Percentiles rank a stretch among this genome's conserved stretches.
Conservation (phyloP, 2,797 vertebrate genomes). For the Emys orbicularis region DNA sequence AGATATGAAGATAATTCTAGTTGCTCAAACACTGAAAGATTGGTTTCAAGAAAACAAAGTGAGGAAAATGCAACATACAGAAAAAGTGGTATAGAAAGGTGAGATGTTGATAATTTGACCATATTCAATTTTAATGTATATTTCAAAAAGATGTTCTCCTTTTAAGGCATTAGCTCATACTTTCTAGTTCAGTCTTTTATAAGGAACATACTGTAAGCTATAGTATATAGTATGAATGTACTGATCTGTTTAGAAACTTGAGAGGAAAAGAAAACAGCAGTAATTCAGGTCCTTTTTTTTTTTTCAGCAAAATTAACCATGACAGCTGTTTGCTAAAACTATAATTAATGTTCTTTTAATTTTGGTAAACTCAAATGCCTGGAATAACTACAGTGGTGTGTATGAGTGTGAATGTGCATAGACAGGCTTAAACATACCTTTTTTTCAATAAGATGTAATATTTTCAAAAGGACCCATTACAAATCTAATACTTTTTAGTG, state of each 20-base stretch:
- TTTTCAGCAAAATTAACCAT: neutral
- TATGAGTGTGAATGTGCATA: neutral
- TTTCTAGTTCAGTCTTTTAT: neutral
- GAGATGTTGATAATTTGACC: neutral
- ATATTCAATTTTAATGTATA: neutral
- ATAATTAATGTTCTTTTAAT: neutral
- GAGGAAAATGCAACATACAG: neutral
- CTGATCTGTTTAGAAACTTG: neutral
- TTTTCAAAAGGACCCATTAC: neutral
- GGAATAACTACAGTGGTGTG: neutral
- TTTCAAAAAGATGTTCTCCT: neutral
- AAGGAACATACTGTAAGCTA: rapidly evolving
- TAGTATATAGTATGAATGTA: neutral
- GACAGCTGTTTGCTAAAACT: neutral
- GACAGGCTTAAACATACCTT: neutral
- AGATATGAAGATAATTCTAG: neutral
- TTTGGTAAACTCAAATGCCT: neutral
- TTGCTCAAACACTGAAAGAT: neutral
- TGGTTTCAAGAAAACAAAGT: neutral
- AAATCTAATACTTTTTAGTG: neutral
- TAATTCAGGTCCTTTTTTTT: neutral
- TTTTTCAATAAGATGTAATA: neutral
- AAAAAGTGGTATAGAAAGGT: neutral
- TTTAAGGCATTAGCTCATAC: neutral
- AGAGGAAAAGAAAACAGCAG: neutral